These are phyloP conservation scores for Hypsopygia costalis DNA, from an alignment of 2,888 invertebrate genomes.

Conservation along the genomic window DNA sequence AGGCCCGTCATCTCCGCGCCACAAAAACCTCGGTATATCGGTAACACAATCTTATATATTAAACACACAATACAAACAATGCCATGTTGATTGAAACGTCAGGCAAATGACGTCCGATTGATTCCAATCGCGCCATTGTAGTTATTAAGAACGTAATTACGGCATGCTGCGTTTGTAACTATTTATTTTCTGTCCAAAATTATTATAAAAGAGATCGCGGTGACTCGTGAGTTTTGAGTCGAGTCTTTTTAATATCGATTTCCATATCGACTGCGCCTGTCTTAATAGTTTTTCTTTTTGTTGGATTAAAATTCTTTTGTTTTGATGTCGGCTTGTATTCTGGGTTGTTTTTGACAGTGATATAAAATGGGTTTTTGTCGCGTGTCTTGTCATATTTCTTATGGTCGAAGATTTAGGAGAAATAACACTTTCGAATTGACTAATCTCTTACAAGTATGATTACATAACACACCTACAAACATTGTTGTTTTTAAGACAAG, in stretches of 20 bases:
- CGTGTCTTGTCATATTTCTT: too few species aligned
- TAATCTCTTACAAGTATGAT: too few species aligned
- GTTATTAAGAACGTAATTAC: slow-evolving; percentile 77
- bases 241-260: slow-evolving; percentile 50
- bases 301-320: slow-evolving; percentile 34
- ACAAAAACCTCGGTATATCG: slow-evolving; percentile 70
- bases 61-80: slow-evolving; percentile 78
- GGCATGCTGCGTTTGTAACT: slow-evolving; percentile 66
- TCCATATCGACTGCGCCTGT: slow-evolving; percentile 34
- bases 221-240: slow-evolving; percentile 57
- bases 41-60: slow-evolving; percentile 77
- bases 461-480: too few species aligned
- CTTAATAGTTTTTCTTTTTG: slow-evolving; percentile 34
- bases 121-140: slow-evolving; percentile 66
- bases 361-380: not conserved
- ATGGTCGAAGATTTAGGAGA: too few species aligned
- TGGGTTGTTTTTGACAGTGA: slow-evolving; percentile 26
- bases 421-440: too few species aligned
- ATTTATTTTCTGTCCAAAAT: slow-evolving; percentile 73
- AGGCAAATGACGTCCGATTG: slow-evolving; percentile 71
- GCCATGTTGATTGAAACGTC: slow-evolving; percentile 78
- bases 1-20: slow-evolving; percentile 45
- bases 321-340: slow-evolving; percentile 30
- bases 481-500: too few species aligned
- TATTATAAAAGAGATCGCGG: slow-evolving; percentile 55